Evolutionary conservation across 2,888 invertebrate genomes (phyloP).

Genomic region (Idaea biselata): DNA sequence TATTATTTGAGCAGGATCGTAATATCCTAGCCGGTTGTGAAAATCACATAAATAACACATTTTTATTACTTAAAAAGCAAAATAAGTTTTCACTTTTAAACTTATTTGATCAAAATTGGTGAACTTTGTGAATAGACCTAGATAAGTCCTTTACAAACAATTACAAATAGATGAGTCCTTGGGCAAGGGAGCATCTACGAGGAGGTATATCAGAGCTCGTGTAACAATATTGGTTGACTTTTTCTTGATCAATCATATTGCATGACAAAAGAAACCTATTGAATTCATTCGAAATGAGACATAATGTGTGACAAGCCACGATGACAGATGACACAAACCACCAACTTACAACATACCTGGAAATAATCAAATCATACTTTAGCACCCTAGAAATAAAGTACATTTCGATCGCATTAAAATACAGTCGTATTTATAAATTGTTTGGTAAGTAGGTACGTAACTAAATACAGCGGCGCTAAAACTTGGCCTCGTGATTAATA

Average conservation of each 20-base stretch:
- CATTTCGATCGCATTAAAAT: slow-evolving; percentile 14
- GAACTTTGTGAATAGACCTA: no score
- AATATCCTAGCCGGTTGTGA: no score
- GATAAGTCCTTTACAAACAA: no score
- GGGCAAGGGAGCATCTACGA: no score
- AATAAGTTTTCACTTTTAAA: no score
- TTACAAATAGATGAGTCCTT: no score
- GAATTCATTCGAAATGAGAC: slow-evolving; percentile 37
- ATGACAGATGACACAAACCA: slow-evolving; percentile 63
- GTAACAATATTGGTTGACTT: neutral
- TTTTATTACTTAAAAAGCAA: no score
- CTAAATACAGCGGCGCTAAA: slow-evolving; percentile 72
- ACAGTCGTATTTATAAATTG: slow-evolving; percentile 43
- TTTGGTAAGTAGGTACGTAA: slow-evolving; percentile 31
- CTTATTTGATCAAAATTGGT: no score
- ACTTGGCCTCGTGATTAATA: slow-evolving; percentile 58
- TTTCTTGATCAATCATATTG: neutral
- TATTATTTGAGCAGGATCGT: neutral
- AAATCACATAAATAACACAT: no score
- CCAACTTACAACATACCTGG: slow-evolving; percentile 12
- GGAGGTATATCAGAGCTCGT: no score
- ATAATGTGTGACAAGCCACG: slow-evolving; percentile 72
- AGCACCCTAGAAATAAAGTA: slow-evolving; percentile 12
- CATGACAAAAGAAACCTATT: neutral
- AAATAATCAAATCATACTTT: slow-evolving; percentile 25